Evolutionary conservation across 2,797 vertebrate species (phyloP).

Genomic region (Protonibea diacanthus): DNA sequence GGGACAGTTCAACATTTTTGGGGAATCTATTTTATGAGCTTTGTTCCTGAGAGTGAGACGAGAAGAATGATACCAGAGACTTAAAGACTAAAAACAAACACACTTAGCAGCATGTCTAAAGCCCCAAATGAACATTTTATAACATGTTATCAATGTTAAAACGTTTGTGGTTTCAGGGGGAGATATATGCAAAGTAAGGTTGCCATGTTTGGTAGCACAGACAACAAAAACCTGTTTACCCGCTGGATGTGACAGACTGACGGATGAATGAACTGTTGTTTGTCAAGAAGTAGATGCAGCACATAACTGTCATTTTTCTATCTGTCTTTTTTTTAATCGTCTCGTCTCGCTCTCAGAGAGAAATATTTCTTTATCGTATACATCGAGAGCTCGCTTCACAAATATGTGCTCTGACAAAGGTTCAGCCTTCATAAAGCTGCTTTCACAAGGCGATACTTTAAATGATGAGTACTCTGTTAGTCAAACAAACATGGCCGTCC

Average conservation of each 20-base stretch:
- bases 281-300: background rate
- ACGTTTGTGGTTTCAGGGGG: too few relatives aligned
- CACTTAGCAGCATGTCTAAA: background rate
- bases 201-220: too few relatives aligned
- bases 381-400: background rate
- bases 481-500: slow-evolving; percentile 21
- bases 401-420: background rate
- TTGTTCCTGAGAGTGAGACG: background rate
- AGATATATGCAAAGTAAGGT: too few relatives aligned
- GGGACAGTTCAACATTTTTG: slow-evolving; percentile 21
- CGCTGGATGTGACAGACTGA: background rate
- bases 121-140: background rate
- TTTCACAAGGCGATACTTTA: slow-evolving; percentile 22
- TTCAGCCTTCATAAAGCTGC: slow-evolving; percentile 1
- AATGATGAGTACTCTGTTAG: slow-evolving; percentile 27
- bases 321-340: too few relatives aligned
- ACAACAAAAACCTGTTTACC: background rate
- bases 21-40: background rate
- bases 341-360: too few relatives aligned
- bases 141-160: too few relatives aligned
- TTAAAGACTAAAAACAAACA: background rate
- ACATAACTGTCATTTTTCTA: background rate
- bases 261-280: background rate
- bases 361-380: background rate
- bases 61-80: background rate